Base-by-base conservation (phyloP, 2,113 vertebrate genomes). In the Triplophysa dalaica region DNA sequence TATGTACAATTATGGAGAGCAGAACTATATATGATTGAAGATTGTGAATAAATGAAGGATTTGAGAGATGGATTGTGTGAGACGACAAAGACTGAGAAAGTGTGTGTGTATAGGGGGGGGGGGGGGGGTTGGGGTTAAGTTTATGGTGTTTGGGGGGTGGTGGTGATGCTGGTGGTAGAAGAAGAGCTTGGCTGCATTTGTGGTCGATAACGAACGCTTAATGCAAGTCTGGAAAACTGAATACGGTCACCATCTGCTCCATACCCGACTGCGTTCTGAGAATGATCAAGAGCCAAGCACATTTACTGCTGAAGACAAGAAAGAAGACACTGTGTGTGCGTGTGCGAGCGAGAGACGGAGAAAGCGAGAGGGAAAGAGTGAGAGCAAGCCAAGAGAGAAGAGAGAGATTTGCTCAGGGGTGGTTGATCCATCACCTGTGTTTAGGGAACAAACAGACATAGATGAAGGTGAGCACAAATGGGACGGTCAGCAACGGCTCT, bases 241-340 rank as follows among this genome's bases (percentile, higher is more conserved):
- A 93, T 92, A 92, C 90, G 91, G 91, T 91, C 90, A 92, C 92
- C 93, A 94, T 94, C 93, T 94, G 93, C 89, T 93, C 91, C 29
- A 87, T 91, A 87, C 89, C 89, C 89, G 87, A 89, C 90, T 89
- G 90, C 67, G 85, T 89, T 91, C 88, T 91, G 87, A 87, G 81
- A 85, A 81, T 69, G 81, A 85, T 82, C 81, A 82, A 84, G 78
- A 86, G 83, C 82, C 87, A 84, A 81, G 67, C 69, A 85, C 78
- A 85, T 78, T 87, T 85, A 87, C 82, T 86, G 87, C 87, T 26
- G 68, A 78, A 74, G 65, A 75, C 58, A 43, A 63, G 70, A 43
- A 41, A 43, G 68, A 54, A 61, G 66, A 29, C 17, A 70, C 26
- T 43, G 17, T 67, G 64, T 63, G 62, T 64, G 62, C 33, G 22